A percentile compares a stretch with the other conserved stretches of the same genome.
Evolutionary conservation across 92 coral and sea anemone genomes (phyloP).

Genomic region (Porites divaricata): DNA sequence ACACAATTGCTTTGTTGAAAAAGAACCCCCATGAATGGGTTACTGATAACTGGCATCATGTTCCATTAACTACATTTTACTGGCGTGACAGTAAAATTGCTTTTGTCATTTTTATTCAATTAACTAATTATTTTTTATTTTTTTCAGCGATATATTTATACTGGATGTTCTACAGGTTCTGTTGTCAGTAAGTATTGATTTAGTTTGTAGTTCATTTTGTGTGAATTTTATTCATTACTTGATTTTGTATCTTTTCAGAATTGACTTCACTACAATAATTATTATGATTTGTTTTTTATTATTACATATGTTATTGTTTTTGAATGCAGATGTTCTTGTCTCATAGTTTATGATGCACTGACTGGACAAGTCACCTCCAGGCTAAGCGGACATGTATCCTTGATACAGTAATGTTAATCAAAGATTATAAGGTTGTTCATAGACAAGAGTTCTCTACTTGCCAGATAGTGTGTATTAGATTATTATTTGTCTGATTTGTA

Average conservation of each 20-base stretch:
- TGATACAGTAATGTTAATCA: neutral
- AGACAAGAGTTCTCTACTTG: too few species aligned
- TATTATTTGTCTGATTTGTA: too few species aligned
- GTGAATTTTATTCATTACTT: too few species aligned
- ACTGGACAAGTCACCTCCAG: conserved; percentile 78
- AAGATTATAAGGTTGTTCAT: too few species aligned
- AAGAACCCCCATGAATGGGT: too few species aligned
- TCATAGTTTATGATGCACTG: conserved; percentile 87
- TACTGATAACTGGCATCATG: too few species aligned
- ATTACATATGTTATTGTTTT: neutral
- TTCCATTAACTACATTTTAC: too few species aligned
- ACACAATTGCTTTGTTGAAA: too few species aligned
- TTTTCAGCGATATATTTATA: conserved; percentile 82
- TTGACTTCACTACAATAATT: too few species aligned
- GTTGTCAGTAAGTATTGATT: conserved; percentile 80
- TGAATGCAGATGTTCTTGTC: neutral
- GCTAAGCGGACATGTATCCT: conserved; percentile 92
- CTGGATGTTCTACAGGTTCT: conserved; percentile 92
- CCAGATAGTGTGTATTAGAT: too few species aligned
- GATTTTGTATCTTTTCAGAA: too few species aligned
- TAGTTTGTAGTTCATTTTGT: neutral
- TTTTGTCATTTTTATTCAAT: neutral
- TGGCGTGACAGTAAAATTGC: too few species aligned
- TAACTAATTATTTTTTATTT: neutral
- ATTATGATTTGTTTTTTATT: neutral